A percentile compares a stretch with the other conserved stretches of the same genome.
Evolutionary conservation across 1,140 invertebrate genomes (phyloP).

Genomic region (Aphidius ervi): DNA sequence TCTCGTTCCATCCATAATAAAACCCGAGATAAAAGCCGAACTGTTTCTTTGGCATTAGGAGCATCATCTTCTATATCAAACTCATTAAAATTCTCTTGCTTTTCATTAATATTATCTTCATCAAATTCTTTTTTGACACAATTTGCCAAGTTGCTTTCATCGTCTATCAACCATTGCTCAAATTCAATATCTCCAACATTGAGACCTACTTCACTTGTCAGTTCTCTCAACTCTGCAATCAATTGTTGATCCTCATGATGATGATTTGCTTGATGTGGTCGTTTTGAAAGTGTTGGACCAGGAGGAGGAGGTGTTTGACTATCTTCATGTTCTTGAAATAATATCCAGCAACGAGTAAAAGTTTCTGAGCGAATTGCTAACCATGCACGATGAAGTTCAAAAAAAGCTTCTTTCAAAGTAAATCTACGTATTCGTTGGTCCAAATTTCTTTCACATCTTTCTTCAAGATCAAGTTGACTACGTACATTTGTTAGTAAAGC

Average conservation of each 20-base stretch:
- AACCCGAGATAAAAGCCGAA: slow-evolving; percentile 47
- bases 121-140: slow-evolving; percentile 32
- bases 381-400: slow-evolving; percentile 53
- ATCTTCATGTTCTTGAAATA: slow-evolving; percentile 31
- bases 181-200: slow-evolving; percentile 47
- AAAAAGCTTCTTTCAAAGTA: slow-evolving; percentile 54
- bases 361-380: slow-evolving; percentile 49
- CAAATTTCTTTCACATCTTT: slow-evolving; percentile 27
- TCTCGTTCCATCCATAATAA: slow-evolving; percentile 56
- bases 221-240: slow-evolving; percentile 42
- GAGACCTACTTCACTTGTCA: slow-evolving; percentile 49
- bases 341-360: slow-evolving; percentile 46
- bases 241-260: slow-evolving; percentile 38
- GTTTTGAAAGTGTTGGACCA: slow-evolving; percentile 21
- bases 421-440: slow-evolving; percentile 42
- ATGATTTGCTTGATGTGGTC: slow-evolving; percentile 24
- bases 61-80: slow-evolving; percentile 29
- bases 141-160: slow-evolving; percentile 34
- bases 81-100: slow-evolving; percentile 29
- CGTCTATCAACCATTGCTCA: slow-evolving; percentile 43
- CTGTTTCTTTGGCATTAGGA: slow-evolving; percentile 47
- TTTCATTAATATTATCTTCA: slow-evolving; percentile 31
- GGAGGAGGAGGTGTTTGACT: slow-evolving; percentile 5
- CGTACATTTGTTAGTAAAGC: slow-evolving; percentile 41
- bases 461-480: slow-evolving; percentile 16